phyloP scores from a whole-genome alignment of 2,888 invertebrate genomes.

The Galerucella calmariensis region DNA sequence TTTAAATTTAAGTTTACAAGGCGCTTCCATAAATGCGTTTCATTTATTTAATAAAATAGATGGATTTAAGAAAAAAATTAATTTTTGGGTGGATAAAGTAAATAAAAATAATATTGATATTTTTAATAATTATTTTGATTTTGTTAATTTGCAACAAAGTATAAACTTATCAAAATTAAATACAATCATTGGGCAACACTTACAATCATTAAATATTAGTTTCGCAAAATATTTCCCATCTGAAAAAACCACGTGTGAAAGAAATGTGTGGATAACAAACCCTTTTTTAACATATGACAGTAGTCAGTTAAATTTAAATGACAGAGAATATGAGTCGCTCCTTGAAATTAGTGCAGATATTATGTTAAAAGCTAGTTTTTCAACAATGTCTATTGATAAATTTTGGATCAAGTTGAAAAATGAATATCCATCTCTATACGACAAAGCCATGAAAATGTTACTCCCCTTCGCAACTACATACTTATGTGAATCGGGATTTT shows the following conservation, averaged over 20 bases:
- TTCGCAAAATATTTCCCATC: neutral
- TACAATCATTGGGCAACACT: no score
- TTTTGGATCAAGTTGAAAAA: neutral
- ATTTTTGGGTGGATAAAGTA: slow-evolving; percentile 13
- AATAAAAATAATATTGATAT: slow-evolving; percentile 12
- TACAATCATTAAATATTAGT: neutral
- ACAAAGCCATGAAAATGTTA: slow-evolving; percentile 1
- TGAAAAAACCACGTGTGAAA: neutral
- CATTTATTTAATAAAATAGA: slow-evolving; percentile 18
- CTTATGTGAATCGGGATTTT: no score
- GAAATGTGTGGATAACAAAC: no score
- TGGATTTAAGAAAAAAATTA: slow-evolving; percentile 18
- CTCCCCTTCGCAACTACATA: neutral
- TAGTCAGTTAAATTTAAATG: neutral
- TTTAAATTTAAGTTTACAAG: slow-evolving; percentile 8
- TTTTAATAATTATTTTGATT: slow-evolving; percentile 15
- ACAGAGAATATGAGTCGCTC: neutral
- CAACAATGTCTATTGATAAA: slow-evolving; percentile 7
- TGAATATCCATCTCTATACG: slow-evolving; percentile 11
- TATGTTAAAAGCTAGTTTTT: slow-evolving; percentile 14
- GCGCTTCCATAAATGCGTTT: slow-evolving; percentile 11
- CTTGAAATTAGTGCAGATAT: slow-evolving; percentile 4
- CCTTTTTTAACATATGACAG: no score
- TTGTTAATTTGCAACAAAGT: no score
- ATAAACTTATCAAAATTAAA: no score